Base-by-base conservation (phyloP, 2,797 vertebrate genomes). In the Lagodon rhomboides region DNA sequence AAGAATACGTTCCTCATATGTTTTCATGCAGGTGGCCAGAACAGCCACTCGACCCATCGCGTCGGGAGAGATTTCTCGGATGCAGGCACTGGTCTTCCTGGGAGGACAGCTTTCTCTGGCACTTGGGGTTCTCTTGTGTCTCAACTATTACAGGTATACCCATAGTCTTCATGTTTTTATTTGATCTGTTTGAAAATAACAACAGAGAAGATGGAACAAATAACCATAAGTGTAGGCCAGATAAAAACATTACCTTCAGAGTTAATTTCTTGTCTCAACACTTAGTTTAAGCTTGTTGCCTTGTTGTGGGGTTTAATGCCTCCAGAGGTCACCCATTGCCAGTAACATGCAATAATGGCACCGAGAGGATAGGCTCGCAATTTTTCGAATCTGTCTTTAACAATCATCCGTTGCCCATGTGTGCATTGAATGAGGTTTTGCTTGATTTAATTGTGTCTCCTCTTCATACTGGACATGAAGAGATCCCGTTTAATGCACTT, bases 91-190 rank as follows among this genome's bases (percentile, higher is more conserved):
- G 0, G 61, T 96, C 80, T 99, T 99, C 78, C 95, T 99, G 0
- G 97, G 96, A 0, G 97, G 96, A 20, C 98, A 99, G 83, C 96
- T 99, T 22, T 97, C 96, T 78, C 91, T 99, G 87, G 97, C 96
- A 0, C 94, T 99, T 5, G 95, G 96, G 20, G 87, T 99, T 70
- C 96, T 99, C 38, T 93, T 99, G 49, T 97, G 96, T 86, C 95
- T 99, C 72, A 99, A 99, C 92, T 94, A 96, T 87, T 99, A 99
- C 89, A 99, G 98, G 98, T 98, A 90, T n/a, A 0, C 1, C 54
- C 47, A 1, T 50, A 27, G 44, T 64, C 17, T 17, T 41, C 4
- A n/a, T 23, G 6, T 34, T 66, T 20, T 54, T 4, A 59, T 60
- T 16, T 47, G 22, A 4, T 58, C 3, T 44, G 5, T 51, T 74